Percentiles rank a stretch among this genome's conserved stretches.
Conservation (phyloP, 1,140 invertebrate species). For the Bombus confusus region DNA sequence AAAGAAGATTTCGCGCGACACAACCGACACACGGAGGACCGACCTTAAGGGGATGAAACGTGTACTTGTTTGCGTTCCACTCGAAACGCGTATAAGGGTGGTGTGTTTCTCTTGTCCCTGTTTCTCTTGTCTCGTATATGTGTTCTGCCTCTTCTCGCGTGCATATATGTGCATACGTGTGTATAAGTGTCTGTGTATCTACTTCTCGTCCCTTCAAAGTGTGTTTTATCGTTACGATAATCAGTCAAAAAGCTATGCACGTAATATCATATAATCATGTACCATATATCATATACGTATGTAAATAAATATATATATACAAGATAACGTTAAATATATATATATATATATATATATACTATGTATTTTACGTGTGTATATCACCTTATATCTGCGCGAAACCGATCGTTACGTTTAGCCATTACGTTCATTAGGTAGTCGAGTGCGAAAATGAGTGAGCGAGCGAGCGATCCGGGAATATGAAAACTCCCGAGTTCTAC, state of each 20-base stretch:
- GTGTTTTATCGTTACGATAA: conserved; percentile 76
- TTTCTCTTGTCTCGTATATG: conserved; percentile 20
- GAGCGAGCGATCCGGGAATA: conserved; percentile 49
- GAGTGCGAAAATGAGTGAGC: conserved; percentile 66
- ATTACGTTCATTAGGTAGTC: conserved; percentile 46
- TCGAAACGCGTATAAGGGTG: conserved; percentile 13
- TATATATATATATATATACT: conserved; percentile 62
- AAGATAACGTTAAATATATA: conserved; percentile 67
- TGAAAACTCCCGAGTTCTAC: conserved; percentile 25
- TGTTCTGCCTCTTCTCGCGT: conserved; percentile 6
- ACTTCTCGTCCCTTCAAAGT: conserved; percentile 11
- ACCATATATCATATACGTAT: conserved; percentile 73
- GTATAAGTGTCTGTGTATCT: background rate
- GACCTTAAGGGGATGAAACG: conserved; percentile 25
- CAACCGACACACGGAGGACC: conserved; percentile 17
- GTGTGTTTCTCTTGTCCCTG: background rate
- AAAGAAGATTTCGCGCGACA: background rate
- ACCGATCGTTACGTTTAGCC: conserved; percentile 66
- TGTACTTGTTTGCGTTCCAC: conserved; percentile 48
- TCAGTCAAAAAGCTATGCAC: conserved; percentile 81
- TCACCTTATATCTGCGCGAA: conserved; percentile 66
- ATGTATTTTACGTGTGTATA: conserved; percentile 64
- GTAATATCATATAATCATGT: conserved; percentile 69
- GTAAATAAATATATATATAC: conserved; percentile 65
- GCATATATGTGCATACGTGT: conserved; percentile 28